Evolutionary conservation across 2,797 vertebrate genomes (phyloP).

Genomic region (Catostomus latipinnis): DNA sequence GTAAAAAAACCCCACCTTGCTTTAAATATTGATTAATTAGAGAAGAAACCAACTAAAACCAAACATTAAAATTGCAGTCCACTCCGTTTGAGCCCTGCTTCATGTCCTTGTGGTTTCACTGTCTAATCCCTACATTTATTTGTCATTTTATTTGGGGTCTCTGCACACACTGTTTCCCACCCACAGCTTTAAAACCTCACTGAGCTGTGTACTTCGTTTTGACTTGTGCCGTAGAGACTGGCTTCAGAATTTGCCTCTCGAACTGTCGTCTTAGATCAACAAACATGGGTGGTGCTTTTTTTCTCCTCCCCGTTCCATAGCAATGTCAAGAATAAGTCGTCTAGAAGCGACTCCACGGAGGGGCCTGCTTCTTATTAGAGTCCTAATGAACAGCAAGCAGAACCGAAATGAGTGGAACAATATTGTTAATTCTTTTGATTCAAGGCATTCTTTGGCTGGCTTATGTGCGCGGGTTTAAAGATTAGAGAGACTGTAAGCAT

Average conservation of each 20-base stretch:
- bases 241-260: slow-evolving; percentile 52
- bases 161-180: neutral
- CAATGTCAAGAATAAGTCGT: slow-evolving; percentile 47
- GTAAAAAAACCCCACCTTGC: no score
- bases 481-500: slow-evolving; percentile 35
- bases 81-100: no score
- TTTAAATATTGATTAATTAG: no score
- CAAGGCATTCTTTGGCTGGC: slow-evolving; percentile 19
- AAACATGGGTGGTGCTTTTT: slow-evolving; percentile 49
- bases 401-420: slow-evolving; percentile 55
- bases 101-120: no score
- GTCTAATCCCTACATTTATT: no score
- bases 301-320: slow-evolving; percentile 47
- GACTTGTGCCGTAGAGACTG: slow-evolving; percentile 42
- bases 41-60: no score
- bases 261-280: slow-evolving; percentile 57
- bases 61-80: no score
- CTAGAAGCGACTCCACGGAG: slow-evolving; percentile 37
- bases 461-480: slow-evolving; percentile 30
- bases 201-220: slow-evolving; percentile 21
- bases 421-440: slow-evolving; percentile 47
- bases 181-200: slow-evolving; percentile 23
- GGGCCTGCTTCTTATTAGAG: slow-evolving; percentile 58
- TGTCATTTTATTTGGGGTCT: neutral
- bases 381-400: slow-evolving; percentile 59